A percentile compares a stretch with the other conserved stretches of the same genome.
phyloP scores from a whole-genome alignment of 2,888 invertebrate genomes.

The Ophonus ardosiacus region DNA sequence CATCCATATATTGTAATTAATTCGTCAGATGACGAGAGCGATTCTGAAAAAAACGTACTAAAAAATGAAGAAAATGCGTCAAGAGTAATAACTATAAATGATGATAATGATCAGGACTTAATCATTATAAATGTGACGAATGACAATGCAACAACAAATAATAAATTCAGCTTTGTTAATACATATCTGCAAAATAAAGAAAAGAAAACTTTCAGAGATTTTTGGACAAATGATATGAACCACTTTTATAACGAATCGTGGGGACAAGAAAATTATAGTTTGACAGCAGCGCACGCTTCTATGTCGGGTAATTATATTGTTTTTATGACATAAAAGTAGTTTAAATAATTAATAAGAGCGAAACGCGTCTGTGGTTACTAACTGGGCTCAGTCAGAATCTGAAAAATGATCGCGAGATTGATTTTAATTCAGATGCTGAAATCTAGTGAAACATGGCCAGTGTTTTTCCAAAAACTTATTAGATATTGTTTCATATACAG shows the following conservation, averaged over 20 bases:
- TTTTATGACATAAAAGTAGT: no score
- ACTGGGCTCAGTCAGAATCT: no score
- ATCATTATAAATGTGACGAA: slow-evolving; percentile 4
- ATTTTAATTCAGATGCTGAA: no score
- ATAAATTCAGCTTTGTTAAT: slow-evolving; percentile 38
- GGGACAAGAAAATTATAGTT: slow-evolving; percentile 59
- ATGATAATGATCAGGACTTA: neutral
- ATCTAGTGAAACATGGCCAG: no score
- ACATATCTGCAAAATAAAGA: slow-evolving; percentile 21
- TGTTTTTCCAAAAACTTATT: no score
- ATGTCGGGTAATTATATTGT: slow-evolving; percentile 53
- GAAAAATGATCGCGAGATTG: no score
- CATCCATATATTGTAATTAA: slow-evolving; percentile 11
- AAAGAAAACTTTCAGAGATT: slow-evolving; percentile 50
- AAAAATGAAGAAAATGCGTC: slow-evolving; percentile 14
- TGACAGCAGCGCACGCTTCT: slow-evolving; percentile 20
- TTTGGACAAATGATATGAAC: slow-evolving; percentile 51
- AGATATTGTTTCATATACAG: no score
- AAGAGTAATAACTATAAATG: neutral
- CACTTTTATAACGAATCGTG: slow-evolving; percentile 60
- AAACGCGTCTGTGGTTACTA: no score
- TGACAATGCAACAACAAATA: neutral
- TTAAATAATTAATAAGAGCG: no score
- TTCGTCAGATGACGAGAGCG: slow-evolving; percentile 8
- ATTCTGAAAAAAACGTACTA: neutral